Conservation (phyloP, 2,797 vertebrate genomes). For the Gephyroberyx darwinii region DNA sequence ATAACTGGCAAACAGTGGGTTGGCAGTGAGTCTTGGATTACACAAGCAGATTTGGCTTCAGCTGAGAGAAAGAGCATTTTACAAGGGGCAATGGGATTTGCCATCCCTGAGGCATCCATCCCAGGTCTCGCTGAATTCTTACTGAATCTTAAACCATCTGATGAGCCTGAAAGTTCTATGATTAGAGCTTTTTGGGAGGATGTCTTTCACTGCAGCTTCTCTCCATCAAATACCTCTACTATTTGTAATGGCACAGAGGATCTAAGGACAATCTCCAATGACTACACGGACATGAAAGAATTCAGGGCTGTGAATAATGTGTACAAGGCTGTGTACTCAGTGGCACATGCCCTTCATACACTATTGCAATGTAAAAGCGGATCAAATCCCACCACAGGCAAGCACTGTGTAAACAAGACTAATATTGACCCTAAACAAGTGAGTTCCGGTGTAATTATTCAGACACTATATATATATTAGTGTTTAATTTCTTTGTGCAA, state of each 20-base stretch:
- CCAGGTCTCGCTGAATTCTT: conserved; percentile 67
- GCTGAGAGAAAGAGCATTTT: conserved; percentile 50
- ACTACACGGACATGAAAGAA: conserved; percentile 68
- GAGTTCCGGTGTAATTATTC: conserved; percentile 18
- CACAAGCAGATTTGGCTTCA: conserved; percentile 61
- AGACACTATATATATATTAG: not conserved
- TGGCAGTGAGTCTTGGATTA: conserved; percentile 70
- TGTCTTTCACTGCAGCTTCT: conserved; percentile 55
- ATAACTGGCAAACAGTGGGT: conserved; percentile 73
- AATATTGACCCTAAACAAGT: conserved; percentile 67
- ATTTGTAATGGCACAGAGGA: conserved; percentile 71
- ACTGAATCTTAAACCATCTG: conserved; percentile 63
- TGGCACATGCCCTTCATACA: conserved; percentile 68
- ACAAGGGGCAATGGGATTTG: conserved; percentile 71
- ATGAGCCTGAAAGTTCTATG: conserved; percentile 57
- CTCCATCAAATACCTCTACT: conserved; percentile 55
- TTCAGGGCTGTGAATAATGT: conserved; percentile 71
- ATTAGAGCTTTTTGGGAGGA: conserved; percentile 61
- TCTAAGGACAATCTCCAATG: conserved; percentile 61
- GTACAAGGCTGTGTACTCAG: conserved; percentile 72
- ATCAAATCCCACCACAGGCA: conserved; percentile 68
- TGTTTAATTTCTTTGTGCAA: not conserved
- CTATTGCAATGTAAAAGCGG: conserved; percentile 71
- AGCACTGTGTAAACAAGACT: conserved; percentile 62
- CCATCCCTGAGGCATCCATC: conserved; percentile 60